Evolutionary conservation across 2,888 invertebrate genomes (phyloP).

Genomic region (Chymomyza procnemis): DNA sequence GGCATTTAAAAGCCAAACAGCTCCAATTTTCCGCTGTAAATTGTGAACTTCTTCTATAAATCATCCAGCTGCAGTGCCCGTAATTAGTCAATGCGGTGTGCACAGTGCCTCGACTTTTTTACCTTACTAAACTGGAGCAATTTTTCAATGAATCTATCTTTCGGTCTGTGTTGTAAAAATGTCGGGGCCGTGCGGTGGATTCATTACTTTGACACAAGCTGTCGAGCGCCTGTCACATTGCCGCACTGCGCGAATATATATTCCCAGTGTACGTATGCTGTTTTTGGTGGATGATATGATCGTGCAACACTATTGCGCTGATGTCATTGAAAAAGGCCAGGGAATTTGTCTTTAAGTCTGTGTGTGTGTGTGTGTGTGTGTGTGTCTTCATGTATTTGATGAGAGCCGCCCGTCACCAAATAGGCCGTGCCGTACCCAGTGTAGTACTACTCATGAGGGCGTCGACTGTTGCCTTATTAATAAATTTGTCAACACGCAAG

Average conservation of each 20-base stretch:
- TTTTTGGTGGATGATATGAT: conserved; percentile 48
- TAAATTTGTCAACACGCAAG: conserved; percentile 77
- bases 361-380: conserved; percentile 6
- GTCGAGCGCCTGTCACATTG: conserved; percentile 76
- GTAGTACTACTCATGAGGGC: conserved; percentile 46
- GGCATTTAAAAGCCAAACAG: conserved; percentile 49
- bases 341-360: no score
- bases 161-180: conserved; percentile 61
- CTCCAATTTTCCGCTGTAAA: conserved; percentile 1
- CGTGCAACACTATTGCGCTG: conserved; percentile 28
- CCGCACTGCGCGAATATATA: conserved; percentile 62
- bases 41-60: conserved; percentile 50
- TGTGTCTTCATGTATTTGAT: conserved; percentile 54
- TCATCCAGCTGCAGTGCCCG: conserved; percentile 55
- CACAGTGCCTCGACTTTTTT: conserved; percentile 19
- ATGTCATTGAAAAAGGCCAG: conserved; percentile 61
- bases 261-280: conserved; percentile 28
- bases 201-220: conserved; percentile 77
- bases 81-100: conserved; percentile 70
- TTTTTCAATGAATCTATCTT: conserved; percentile 57
- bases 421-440: conserved; percentile 43
- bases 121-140: conserved; percentile 64
- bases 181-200: conserved; percentile 75
- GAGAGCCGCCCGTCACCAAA: conserved; percentile 66
- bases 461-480: conserved; percentile 74